Percentiles rank a stretch among this genome's conserved stretches.
Conservation (phyloP, 2,113 vertebrate genomes). For the Hucho hucho region DNA sequence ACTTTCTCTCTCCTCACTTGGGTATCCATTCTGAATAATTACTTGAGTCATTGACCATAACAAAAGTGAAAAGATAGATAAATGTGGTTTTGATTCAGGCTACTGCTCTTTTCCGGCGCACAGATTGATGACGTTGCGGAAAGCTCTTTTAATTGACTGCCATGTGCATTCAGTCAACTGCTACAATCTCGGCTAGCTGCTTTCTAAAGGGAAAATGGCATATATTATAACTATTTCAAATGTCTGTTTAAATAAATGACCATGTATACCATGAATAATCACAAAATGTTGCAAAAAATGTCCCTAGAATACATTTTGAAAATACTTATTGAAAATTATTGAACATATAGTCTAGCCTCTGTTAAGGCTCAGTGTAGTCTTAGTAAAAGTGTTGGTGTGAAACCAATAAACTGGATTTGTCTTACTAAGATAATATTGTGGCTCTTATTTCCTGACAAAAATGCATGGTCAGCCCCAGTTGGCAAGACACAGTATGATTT, state of each 20-base stretch:
- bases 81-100: neutral
- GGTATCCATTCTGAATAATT: slow-evolving; percentile 5
- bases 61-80: neutral
- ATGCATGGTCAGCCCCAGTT: neutral
- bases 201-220: neutral
- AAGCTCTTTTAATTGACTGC: neutral
- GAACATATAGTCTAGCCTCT: too few relatives aligned
- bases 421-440: neutral
- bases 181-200: neutral
- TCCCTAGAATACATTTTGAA: too few relatives aligned
- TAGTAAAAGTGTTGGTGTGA: neutral
- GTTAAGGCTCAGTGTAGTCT: neutral
- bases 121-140: slow-evolving; percentile 7
- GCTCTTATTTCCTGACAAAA: neutral
- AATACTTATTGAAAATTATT: too few relatives aligned
- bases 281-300: too few relatives aligned
- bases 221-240: too few relatives aligned
- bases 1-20: slow-evolving; percentile 2
- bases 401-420: neutral
- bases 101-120: too few relatives aligned
- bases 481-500: slow-evolving; percentile 18
- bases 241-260: too few relatives aligned
- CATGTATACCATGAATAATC: too few relatives aligned
- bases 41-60: slow-evolving; percentile 13
- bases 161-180: neutral